Conservation (phyloP, 2,888 invertebrate species). For the Sphaerophoria taeniata region DNA sequence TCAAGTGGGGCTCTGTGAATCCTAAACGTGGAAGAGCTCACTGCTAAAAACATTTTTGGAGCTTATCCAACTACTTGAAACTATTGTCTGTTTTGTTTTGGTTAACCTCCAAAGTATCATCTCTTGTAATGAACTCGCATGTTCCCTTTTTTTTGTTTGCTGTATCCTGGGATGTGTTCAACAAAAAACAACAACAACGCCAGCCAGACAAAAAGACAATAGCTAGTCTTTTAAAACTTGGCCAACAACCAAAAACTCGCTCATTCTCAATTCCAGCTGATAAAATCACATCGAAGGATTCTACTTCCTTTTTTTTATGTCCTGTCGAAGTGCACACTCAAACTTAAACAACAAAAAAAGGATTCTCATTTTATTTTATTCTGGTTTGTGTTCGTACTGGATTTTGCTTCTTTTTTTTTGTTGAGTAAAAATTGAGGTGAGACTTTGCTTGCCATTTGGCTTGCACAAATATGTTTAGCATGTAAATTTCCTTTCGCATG, state of each 20-base stretch:
- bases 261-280: conserved; percentile 21
- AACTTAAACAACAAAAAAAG: conserved; percentile 5
- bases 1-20: not conserved
- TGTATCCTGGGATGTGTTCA: conserved; percentile 37
- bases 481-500: conserved; percentile 72
- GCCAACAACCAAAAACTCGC: conserved; percentile 63
- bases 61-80: conserved; percentile 73
- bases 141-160: conserved; percentile 28
- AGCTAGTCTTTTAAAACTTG: conserved; percentile 53
- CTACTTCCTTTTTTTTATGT: conserved; percentile 2
- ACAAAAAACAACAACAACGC: conserved; percentile 12
- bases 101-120: conserved; percentile 74
- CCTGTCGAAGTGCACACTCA: conserved; percentile 50
- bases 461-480: conserved; percentile 72
- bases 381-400: not conserved
- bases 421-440: conserved; percentile 61
- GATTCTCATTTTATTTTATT: conserved; percentile 12
- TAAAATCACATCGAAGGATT: conserved; percentile 67
- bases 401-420: not conserved
- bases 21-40: not conserved
- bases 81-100: conserved; percentile 71
- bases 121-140: conserved; percentile 74
- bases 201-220: conserved; percentile 17
- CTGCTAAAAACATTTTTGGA: conserved; percentile 64
- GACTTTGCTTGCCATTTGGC: conserved; percentile 57